Evolutionary conservation across 2,888 invertebrate genomes (phyloP), one percentile per base, ranked within the genome.

Genomic region (Sisyra terminalis): DNA sequence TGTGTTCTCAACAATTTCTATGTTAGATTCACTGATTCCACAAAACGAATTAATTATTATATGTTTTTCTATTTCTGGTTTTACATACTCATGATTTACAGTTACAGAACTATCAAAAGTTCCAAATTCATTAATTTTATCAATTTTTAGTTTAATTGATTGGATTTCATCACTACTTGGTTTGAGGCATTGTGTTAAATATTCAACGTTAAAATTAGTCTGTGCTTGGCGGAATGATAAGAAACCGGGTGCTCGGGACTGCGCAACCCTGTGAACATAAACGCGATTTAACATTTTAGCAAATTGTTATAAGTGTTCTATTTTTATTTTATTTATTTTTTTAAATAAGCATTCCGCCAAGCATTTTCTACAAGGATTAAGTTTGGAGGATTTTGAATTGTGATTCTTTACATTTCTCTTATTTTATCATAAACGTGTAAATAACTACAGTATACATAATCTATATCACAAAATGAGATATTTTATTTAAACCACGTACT

Each of bases 141-240:
- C 24, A 24, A 35, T 9, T 35, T 16, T 35, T 11, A 35, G 11
- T 3, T 35, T 35, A 2, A 35, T 35, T 35, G 14, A 24, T 7
- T 24, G 24, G 3, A 24, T 24, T 3, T 3, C 24, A 3, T 24
- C 24, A 7, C 7, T 24, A 24, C 7, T 24, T 9, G 29, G 10
- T 17, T 24, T 14, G 6, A 15, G 9, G 10, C 29, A 15, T 30
- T 41, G 17, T 14, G 13, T 32, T 15, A 41, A 18, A 13, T 15
- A 41, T 16, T 41, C 41, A 34, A 41, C 41, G 24, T 24, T 41
- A 13, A 41, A 41, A 41, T 41, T 41, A 16, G 38, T 31, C 13
- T 36, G 31, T 29, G 44, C 44, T 49, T 52, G 53, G 49, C 53
- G 52, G 50, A 55, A 54, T 53, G 51, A 54, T 51, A 46, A 51